A percentile compares a stretch with the other conserved stretches of the same genome.
Conservation (phyloP, 2,888 invertebrate genomes). For the Ectropis crepuscularia region DNA sequence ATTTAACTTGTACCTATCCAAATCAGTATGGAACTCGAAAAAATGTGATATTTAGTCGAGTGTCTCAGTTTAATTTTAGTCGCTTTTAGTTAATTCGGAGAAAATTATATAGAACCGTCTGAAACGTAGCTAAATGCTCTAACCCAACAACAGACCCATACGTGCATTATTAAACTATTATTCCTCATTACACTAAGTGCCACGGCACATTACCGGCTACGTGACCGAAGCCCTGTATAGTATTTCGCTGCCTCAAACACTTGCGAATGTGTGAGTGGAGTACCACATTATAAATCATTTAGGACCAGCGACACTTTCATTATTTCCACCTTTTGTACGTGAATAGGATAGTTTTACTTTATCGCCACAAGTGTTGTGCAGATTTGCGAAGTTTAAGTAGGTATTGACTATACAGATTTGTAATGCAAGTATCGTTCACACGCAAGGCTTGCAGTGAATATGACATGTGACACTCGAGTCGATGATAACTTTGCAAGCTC, state of each 20-base stretch:
- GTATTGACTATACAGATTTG: too few species aligned
- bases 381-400: too few species aligned
- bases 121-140: not conserved
- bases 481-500: constrained; percentile 1
- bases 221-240: constrained; percentile 33
- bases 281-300: constrained; percentile 10
- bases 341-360: too few species aligned
- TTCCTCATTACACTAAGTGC: constrained; percentile 24
- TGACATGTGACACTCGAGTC: constrained; percentile 19
- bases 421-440: not conserved
- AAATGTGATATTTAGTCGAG: too few species aligned
- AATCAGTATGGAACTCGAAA: too few species aligned
- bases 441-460: constrained; percentile 12
- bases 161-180: constrained; percentile 29
- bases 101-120: too few species aligned
- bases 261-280: constrained; percentile 20
- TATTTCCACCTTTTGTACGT: too few species aligned
- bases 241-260: constrained; percentile 32
- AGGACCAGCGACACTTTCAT: not conserved
- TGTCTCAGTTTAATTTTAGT: too few species aligned
- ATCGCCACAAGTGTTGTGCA: too few species aligned
- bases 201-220: constrained; percentile 25
- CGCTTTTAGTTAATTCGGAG: too few species aligned
- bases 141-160: constrained; percentile 1
- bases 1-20: too few species aligned